Percentiles rank a stretch among this genome's conserved stretches.
Evolutionary conservation across 37 sponge, comb jelly and placozoan species (phyloP).

Genomic region (Aphrocallistes beatrix): DNA sequence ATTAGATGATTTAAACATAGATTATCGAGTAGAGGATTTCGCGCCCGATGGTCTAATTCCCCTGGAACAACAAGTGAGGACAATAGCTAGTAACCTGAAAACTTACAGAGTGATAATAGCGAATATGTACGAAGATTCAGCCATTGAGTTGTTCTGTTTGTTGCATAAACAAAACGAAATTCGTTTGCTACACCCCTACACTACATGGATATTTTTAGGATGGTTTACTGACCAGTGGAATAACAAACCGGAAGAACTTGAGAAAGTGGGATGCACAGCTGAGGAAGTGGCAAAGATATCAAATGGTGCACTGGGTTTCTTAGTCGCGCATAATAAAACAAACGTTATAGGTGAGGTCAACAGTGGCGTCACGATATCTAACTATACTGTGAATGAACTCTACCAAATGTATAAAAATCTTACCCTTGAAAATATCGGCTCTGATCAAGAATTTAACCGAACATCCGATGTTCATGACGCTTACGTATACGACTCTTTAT

Average conservation of each 20-base stretch:
- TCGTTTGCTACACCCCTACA: background rate
- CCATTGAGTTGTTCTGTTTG: background rate
- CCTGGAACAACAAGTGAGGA: no score
- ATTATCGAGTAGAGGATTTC: no score
- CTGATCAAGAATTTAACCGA: background rate
- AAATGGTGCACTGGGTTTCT: background rate
- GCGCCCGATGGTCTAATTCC: background rate
- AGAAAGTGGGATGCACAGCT: background rate
- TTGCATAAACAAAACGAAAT: background rate
- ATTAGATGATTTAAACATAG: no score
- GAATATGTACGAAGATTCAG: background rate
- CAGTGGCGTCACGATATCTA: background rate
- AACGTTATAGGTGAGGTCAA: background rate
- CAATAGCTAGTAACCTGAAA: no score
- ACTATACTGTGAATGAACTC: background rate
- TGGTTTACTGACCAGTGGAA: conserved; percentile 11
- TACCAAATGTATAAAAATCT: background rate
- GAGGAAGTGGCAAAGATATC: background rate
- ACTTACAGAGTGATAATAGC: background rate
- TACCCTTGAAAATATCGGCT: background rate
- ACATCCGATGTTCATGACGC: background rate
- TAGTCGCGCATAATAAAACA: background rate
- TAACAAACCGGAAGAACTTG: background rate
- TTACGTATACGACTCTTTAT: background rate
- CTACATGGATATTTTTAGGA: background rate